Conservation (phyloP, 2,113 vertebrate species). For the Corythaixoides concolor region DNA sequence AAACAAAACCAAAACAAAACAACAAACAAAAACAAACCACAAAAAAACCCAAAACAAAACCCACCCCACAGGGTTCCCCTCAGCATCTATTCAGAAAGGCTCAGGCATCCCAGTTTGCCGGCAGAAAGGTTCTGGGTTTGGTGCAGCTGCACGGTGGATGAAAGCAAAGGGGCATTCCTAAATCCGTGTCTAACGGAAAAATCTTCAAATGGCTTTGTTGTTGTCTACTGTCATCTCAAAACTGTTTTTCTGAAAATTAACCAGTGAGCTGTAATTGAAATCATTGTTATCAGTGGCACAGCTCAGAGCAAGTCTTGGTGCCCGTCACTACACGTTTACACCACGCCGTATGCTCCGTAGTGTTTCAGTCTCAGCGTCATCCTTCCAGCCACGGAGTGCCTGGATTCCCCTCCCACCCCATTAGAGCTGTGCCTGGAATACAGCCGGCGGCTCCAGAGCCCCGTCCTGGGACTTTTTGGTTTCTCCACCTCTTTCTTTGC, state of each 20-base stretch:
- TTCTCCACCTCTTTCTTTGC: not conserved
- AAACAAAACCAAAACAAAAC: too few relatives aligned
- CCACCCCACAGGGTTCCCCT: not conserved
- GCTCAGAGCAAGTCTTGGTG: not conserved
- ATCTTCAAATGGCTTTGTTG: fast-evolving
- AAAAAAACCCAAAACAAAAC: too few relatives aligned
- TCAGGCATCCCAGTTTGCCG: fast-evolving
- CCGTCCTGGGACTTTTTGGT: fast-evolving
- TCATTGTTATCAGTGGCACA: not conserved
- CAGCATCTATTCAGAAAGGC: too few relatives aligned
- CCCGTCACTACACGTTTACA: not conserved
- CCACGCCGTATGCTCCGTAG: fast-evolving
- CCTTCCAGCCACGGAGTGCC: not conserved
- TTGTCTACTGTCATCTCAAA: not conserved
- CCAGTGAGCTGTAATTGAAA: not conserved
- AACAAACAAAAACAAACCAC: too few relatives aligned
- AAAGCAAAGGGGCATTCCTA: not conserved
- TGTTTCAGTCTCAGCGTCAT: not conserved
- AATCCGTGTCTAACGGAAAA: not conserved
- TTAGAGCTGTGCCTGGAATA: too few relatives aligned
- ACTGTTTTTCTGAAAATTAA: fast-evolving
- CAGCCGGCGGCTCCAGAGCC: not conserved
- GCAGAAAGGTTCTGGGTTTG: fast-evolving
- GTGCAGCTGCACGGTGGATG: fast-evolving
- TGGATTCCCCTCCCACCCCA: not conserved